Base-by-base conservation (phyloP, 53 echinoderm and acorn worm species). In the Arbacia lixula region DNA sequence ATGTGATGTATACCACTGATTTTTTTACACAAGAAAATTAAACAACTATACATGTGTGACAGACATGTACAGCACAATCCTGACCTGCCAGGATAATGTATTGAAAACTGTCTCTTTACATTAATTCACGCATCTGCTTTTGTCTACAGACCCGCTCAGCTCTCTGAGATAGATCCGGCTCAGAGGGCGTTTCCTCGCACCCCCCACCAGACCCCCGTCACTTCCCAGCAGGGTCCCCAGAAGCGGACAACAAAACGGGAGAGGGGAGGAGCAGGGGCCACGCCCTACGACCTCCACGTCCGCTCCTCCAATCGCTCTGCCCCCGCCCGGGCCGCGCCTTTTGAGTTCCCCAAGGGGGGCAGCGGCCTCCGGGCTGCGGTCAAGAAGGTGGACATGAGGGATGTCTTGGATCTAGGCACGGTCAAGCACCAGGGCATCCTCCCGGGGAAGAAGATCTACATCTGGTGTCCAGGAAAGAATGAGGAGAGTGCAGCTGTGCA, bases 331-430 rank as follows among this genome's bases (percentile, higher is more conserved):
- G 3, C 63, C 2, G 62, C 60, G 2, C 85, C 71, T 1, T 26
- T 41, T 20, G 65, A 64, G 12, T 36, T 80, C 17, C 39, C 39
- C 11, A 57, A 57, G 1, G 60, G 57, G 57, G n/a, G n/a, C n/a
- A n/a, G n/a, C n/a, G n/a, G n/a, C n/a, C 46, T 46, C 8, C 8
- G 64, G 10, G 33, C 71, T 2, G 31, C 34, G 27, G 61, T 88
- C 12, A 83, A 72, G 38, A 60, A 72, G 43, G 90, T 93, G 26
- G 87, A 93, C 40, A 86, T 89, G 69, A 64, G 66, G 39, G 89
- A 92, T 33, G 57, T 90, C 26, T 82, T 91, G 12, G 87, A 84
- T 6, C 14, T 71, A 29, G 90, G 81, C 17, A 82, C 68, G 36
- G 46, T 90, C 62, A 87, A 84, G 67, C 84, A 84, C 35, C 84